Base-by-base conservation (phyloP, 2,888 invertebrate species). In the Meloe dianella region DNA sequence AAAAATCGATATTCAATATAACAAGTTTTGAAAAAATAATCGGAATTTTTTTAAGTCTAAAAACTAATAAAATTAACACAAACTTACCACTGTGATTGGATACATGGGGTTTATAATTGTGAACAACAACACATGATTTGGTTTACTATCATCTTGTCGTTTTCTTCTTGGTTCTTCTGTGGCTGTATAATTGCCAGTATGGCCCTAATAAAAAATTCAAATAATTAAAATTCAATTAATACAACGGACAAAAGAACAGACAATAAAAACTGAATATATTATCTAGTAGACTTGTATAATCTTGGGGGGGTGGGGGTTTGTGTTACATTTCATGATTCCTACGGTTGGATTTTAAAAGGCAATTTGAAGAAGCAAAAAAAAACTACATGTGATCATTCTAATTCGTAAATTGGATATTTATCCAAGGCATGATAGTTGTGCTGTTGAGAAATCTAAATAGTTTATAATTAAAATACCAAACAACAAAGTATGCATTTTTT, bases 61-160 rank as follows among this genome's bases (percentile, higher is more conserved):
- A 9, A 32, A 8, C 32, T 32, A 32, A 35, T 14, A 35, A 12
- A 35, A 35, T 12, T 35, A 12, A 32, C 12, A 32, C 2, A 32
- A 20, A 94, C 97, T 94, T 86, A 98, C 97, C 91, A 98, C 98
- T 86, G 97, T 98, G 85, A 99, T 98, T 70, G 98, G 98, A 86
- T 98, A 99, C 84, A 97, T 95, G 71, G 98, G 97, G 86, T 98
- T 98, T 85, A 97, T 92, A 85, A 99, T 93, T 82, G 98, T 98
- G 87, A 98, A 96, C 77, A 98, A 90, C 79, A 99, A 88, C 78
- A 99, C 95, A 87, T 97, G 96, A 88, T 98, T 98, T 79, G 95
- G 95, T 82, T 94, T 91, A 74, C 94, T 92, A 82, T 92, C 92
- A 83, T 93, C 93, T 81, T 91, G 90, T 83, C 93, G 87, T 84